phyloP scores from a whole-genome alignment of 2,888 invertebrate genomes.

The Papilio protenor region DNA sequence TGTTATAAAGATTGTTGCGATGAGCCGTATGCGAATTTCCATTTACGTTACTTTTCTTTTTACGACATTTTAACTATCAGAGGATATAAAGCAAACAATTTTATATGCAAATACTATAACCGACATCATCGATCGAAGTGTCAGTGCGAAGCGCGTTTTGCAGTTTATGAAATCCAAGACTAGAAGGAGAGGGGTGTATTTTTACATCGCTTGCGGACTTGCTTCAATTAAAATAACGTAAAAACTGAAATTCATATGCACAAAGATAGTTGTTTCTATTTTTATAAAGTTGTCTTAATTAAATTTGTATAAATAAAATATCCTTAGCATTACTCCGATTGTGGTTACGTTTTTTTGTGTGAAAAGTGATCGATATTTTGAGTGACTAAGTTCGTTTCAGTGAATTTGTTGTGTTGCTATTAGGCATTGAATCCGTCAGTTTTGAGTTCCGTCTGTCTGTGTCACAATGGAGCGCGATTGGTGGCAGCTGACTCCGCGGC shows the following conservation, averaged over 20 bases:
- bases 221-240: background rate
- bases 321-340: background rate
- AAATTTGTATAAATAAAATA: background rate
- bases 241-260: background rate
- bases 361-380: background rate
- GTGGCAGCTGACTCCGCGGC: slow-evolving; percentile 81
- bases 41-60: background rate
- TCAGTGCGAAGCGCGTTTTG: background rate
- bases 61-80: slow-evolving; percentile 10
- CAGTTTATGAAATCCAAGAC: background rate
- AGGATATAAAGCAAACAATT: background rate
- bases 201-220: background rate
- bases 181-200: background rate
- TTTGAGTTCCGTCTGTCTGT: background rate
- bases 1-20: background rate
- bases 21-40: background rate
- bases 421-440: background rate
- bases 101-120: background rate
- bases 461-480: slow-evolving; percentile 72
- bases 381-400: background rate
- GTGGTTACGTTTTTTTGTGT: no score
- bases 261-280: background rate
- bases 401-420: background rate
- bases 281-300: background rate
- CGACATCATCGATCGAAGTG: background rate